Evolutionary conservation across 2,113 vertebrate species (phyloP).

Genomic region (Camelus dromedarius): DNA sequence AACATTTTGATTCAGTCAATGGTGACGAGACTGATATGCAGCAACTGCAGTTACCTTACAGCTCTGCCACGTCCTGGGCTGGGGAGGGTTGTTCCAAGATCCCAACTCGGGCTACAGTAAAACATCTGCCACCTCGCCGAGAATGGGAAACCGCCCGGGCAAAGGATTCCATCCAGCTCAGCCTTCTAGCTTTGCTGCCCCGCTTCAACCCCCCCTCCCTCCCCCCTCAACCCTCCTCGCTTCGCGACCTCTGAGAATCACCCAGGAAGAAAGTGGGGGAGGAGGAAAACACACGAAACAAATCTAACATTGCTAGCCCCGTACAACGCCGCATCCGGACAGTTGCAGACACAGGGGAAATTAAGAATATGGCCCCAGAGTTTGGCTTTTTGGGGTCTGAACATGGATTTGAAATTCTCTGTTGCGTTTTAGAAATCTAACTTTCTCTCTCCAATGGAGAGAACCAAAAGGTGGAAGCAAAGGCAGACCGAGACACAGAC

Average conservation of each 20-base stretch:
- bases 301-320: conserved; percentile 57
- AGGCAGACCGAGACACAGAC: conserved; percentile 5
- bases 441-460: conserved; percentile 72
- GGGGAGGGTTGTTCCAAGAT: conserved; percentile 40
- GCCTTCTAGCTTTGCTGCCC: conserved; percentile 8
- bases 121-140: conserved; percentile 54
- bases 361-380: conserved; percentile 69
- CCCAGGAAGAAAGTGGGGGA: conserved; percentile 50
- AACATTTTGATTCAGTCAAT: conserved; percentile 56
- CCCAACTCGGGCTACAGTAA: conserved; percentile 50
- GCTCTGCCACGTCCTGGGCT: conserved; percentile 57
- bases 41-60: conserved; percentile 49
- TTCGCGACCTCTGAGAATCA: conserved; percentile 53
- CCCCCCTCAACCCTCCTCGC: background rate
- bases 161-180: conserved; percentile 43
- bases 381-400: conserved; percentile 65
- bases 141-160: conserved; percentile 58
- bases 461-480: conserved; percentile 57
- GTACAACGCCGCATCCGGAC: background rate
- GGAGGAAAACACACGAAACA: conserved; percentile 35
- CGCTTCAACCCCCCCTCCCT: background rate
- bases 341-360: conserved; percentile 51
- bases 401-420: conserved; percentile 45
- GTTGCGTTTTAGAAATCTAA: conserved; percentile 76
- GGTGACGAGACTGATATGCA: conserved; percentile 48